These are phyloP conservation scores for Scaptomyza parva DNA, from an alignment of 2,888 invertebrate genomes.

Conservation along the genomic window DNA sequence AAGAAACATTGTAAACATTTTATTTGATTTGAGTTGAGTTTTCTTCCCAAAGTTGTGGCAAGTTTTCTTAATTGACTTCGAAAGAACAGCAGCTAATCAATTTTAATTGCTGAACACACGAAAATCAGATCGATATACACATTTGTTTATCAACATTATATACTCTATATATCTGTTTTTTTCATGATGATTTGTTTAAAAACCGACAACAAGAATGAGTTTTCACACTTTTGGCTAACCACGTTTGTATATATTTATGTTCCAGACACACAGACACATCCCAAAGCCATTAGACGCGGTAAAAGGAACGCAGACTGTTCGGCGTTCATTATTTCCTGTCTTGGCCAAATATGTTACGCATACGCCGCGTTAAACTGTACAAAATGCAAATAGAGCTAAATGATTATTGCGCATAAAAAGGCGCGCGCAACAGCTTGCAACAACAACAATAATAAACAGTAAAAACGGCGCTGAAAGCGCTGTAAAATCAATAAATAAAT, in stretches of 20 bases:
- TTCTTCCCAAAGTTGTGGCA: background rate
- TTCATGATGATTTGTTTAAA: constrained; percentile 33
- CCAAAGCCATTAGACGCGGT: constrained; percentile 20
- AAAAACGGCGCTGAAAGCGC: constrained; percentile 1
- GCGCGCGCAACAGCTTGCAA: constrained; percentile 29
- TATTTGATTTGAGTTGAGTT: background rate
- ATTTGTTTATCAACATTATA: background rate
- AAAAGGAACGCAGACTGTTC: background rate
- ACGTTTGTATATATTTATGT: constrained; percentile 44
- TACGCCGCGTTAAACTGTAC: constrained; percentile 60
- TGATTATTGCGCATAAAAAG: constrained; percentile 65
- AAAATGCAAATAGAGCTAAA: constrained; percentile 75
- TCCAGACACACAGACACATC: constrained; percentile 23
- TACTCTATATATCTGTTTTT: no score
- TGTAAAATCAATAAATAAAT: constrained; percentile 54
- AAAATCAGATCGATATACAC: background rate
- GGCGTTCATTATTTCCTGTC: constrained; percentile 57
- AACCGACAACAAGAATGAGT: constrained; percentile 4
- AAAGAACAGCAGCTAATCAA: no score
- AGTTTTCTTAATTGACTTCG: background rate
- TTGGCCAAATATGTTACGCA: constrained; percentile 60
- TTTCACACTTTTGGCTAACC: constrained; percentile 6
- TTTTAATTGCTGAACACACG: background rate
- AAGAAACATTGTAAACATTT: constrained; percentile 18
- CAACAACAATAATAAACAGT: constrained; percentile 43